A percentile compares a stretch with the other conserved stretches of the same genome.
phyloP scores from a whole-genome alignment of 1,140 invertebrate genomes.

The Sesamia nonagrioides region DNA sequence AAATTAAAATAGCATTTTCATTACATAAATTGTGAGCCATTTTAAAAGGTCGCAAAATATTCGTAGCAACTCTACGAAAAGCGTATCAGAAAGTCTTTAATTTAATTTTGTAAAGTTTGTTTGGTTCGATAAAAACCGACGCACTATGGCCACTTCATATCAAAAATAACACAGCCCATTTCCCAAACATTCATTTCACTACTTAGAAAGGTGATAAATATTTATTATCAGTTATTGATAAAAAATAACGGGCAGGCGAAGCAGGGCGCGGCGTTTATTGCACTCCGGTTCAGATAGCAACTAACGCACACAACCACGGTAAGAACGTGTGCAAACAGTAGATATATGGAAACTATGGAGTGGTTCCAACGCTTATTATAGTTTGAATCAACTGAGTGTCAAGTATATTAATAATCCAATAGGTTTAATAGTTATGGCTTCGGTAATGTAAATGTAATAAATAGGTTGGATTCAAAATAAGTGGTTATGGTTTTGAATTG shows the following conservation, averaged over 20 bases:
- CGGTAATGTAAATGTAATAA: background rate
- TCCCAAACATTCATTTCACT: slow-evolving; percentile 23
- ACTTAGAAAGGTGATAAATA: slow-evolving; percentile 49
- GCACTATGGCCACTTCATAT: background rate
- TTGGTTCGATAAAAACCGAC: background rate
- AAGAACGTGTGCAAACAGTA: slow-evolving; percentile 11
- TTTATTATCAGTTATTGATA: slow-evolving; percentile 61
- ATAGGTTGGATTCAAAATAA: background rate
- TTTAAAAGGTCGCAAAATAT: too few relatives aligned
- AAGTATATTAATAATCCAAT: background rate
- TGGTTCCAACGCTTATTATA: background rate
- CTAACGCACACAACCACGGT: slow-evolving; percentile 2
- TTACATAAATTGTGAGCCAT: background rate
- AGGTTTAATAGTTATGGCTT: background rate
- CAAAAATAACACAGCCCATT: background rate
- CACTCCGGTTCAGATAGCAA: slow-evolving; percentile 36
- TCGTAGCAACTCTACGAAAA: too few relatives aligned
- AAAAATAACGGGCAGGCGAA: slow-evolving; percentile 68
- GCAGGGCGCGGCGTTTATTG: slow-evolving; percentile 69
- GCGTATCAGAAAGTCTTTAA: too few relatives aligned
- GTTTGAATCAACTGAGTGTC: background rate
- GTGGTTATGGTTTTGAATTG: background rate
- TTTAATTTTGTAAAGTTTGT: too few relatives aligned
- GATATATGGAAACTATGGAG: slow-evolving; percentile 29
- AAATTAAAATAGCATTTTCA: background rate